Percentiles rank a stretch among this genome's conserved stretches.
Conservation (phyloP, 1,140 invertebrate species). For the Stenopsyche tienmushanensis region DNA sequence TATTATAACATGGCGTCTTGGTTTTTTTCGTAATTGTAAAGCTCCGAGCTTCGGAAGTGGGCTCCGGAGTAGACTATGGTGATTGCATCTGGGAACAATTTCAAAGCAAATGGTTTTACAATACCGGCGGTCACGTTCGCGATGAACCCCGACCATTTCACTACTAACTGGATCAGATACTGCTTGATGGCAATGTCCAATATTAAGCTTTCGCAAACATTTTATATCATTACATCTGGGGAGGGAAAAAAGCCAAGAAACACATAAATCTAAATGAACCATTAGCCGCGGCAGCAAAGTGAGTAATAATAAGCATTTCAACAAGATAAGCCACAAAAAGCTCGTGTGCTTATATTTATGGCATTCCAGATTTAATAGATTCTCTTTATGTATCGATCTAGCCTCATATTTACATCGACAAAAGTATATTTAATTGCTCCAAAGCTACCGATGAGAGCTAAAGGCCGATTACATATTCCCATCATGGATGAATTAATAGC, state of each 20-base stretch:
- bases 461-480: constrained; percentile 3
- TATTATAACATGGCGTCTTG: background rate
- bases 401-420: background rate
- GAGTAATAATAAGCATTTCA: no score
- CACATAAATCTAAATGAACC: no score
- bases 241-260: background rate
- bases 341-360: no score
- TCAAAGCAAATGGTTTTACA: background rate
- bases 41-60: no score
- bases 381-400: no score
- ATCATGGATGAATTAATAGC: constrained; percentile 6
- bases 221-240: background rate
- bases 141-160: no score
- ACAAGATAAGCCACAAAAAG: no score
- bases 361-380: no score
- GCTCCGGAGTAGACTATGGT: background rate
- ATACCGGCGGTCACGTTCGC: background rate
- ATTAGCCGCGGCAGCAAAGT: background rate
- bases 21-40: background rate
- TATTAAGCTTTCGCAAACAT: background rate
- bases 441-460: background rate
- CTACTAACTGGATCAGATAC: background rate
- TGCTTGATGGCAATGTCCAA: background rate
- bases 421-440: background rate
- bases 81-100: background rate